phyloP scores from a whole-genome alignment of 2,113 vertebrate genomes.

The Rhynchopsitta pachyrhyncha region DNA sequence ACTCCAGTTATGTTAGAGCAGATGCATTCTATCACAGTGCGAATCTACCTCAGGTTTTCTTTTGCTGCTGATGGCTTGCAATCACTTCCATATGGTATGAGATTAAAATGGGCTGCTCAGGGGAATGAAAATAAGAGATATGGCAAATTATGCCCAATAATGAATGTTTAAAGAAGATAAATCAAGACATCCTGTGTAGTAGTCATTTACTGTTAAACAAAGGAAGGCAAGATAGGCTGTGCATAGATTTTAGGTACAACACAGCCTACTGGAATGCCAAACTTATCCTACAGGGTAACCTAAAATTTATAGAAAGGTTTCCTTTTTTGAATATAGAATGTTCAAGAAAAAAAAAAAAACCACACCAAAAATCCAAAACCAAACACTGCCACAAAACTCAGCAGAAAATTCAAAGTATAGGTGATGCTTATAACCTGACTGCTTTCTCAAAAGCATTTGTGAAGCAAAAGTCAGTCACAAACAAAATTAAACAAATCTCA shows the following conservation, averaged over 20 bases:
- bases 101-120: constrained; percentile 35
- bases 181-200: constrained; percentile 5
- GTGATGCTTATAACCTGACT: neutral
- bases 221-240: neutral
- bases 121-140: constrained; percentile 44
- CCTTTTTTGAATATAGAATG: neutral
- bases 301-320: neutral
- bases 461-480: neutral
- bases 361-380: neutral
- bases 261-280: neutral
- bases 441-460: neutral
- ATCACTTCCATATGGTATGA: constrained; percentile 46
- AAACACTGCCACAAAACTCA: neutral
- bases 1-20: neutral
- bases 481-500: neutral
- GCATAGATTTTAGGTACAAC: neutral
- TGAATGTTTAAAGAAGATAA: constrained; percentile 44
- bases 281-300: neutral
- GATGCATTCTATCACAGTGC: neutral
- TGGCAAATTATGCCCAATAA: constrained; percentile 49
- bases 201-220: neutral
- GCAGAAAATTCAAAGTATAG: neutral
- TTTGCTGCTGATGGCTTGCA: constrained; percentile 20
- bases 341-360: neutral
- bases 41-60: constrained; percentile 37